Evolutionary conservation across 2,888 invertebrate species (phyloP).

Genomic region (Digitonthophagus gazella): DNA sequence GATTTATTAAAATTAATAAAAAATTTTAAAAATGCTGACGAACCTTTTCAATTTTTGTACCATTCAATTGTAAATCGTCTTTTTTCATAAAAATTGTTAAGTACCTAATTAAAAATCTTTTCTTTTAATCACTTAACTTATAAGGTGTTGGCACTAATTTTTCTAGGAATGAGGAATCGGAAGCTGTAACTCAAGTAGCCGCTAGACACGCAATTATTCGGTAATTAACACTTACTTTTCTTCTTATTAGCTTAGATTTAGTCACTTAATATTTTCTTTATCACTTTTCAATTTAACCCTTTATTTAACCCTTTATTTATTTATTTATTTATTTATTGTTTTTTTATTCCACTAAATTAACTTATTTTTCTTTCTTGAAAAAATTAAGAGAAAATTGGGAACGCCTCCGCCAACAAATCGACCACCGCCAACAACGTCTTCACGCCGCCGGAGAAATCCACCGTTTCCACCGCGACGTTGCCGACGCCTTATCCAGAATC

Average conservation of each 20-base stretch:
- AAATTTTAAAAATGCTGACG: no score
- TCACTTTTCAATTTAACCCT: no score
- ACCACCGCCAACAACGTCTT: slow-evolving; percentile 80
- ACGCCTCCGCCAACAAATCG: slow-evolving; percentile 80
- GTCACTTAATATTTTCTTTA: no score
- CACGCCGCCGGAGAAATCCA: slow-evolving; percentile 96
- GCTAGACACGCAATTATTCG: slow-evolving; percentile 53
- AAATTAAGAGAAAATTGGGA: slow-evolving; percentile 76
- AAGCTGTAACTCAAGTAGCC: slow-evolving; percentile 55
- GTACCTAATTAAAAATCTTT: background rate
- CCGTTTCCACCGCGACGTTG: slow-evolving; percentile 93
- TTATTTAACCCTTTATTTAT: no score
- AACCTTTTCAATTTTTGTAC: no score
- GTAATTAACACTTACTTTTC: slow-evolving; percentile 43
- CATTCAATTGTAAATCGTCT: background rate
- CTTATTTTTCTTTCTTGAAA: slow-evolving; percentile 11
- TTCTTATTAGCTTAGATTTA: background rate
- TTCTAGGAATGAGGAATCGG: slow-evolving; percentile 47
- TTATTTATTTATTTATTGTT: background rate
- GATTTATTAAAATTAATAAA: no score
- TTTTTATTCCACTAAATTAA: background rate
- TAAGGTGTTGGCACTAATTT: slow-evolving; percentile 42
- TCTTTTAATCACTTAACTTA: background rate
- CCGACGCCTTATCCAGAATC: slow-evolving; percentile 84
- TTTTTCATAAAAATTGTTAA: background rate